Evolutionary conservation across 2,888 invertebrate species (phyloP).

Genomic region (Coleophora flavipennella): DNA sequence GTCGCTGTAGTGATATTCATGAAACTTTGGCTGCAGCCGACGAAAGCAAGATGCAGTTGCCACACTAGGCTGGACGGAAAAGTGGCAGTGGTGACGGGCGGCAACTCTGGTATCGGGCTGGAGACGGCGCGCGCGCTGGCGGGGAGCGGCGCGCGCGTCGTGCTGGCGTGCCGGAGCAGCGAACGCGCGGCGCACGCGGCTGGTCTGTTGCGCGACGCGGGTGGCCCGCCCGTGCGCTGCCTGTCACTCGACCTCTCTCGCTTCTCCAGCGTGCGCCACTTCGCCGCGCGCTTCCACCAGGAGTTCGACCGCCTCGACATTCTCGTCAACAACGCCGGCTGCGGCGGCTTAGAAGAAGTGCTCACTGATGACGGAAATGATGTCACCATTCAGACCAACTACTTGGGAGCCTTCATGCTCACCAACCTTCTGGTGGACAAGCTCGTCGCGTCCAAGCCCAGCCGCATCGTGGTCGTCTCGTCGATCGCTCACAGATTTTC

Average conservation of each 20-base stretch:
- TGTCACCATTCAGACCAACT: conserved; percentile 76
- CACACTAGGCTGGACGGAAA: conserved; percentile 54
- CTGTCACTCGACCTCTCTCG: conserved; percentile 63
- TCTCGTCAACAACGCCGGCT: conserved; percentile 77
- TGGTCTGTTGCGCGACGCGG: conserved; percentile 77
- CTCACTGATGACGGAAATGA: conserved; percentile 75
- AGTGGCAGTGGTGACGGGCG: conserved; percentile 82
- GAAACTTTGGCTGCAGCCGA: neutral
- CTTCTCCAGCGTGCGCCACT: conserved; percentile 67
- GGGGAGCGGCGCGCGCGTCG: conserved; percentile 75
- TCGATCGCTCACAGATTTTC: conserved; percentile 24
- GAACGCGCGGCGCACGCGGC: conserved; percentile 78
- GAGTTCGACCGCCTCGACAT: conserved; percentile 69
- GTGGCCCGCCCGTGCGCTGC: conserved; percentile 79
- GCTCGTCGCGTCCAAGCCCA: conserved; percentile 44
- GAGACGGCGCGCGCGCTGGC: conserved; percentile 82
- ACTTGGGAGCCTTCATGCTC: conserved; percentile 81
- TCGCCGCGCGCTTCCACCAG: conserved; percentile 73
- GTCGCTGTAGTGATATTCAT: neutral
- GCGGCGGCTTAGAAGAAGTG: conserved; percentile 36
- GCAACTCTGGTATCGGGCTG: conserved; percentile 87
- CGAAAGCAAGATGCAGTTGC: conserved; percentile 7
- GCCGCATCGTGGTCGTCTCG: conserved; percentile 56
- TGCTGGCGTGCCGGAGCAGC: conserved; percentile 84
- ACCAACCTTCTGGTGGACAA: conserved; percentile 75